Conservation (phyloP, 2,113 vertebrate species). For the Epinephelus cyanopodus region DNA sequence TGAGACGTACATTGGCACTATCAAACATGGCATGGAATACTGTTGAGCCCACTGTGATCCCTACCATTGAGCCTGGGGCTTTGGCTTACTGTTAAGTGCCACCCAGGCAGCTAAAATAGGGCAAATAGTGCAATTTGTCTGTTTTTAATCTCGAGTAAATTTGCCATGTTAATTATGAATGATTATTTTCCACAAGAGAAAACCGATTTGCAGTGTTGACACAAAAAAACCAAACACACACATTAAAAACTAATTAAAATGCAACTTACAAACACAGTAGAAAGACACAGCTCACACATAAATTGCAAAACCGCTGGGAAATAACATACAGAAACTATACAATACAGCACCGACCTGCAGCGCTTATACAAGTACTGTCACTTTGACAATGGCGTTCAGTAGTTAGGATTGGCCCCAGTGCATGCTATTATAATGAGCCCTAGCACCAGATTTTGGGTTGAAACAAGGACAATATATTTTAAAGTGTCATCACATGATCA, state of each 20-base stretch:
- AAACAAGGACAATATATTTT: no score
- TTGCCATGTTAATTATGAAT: background rate
- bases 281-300: background rate
- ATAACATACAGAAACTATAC: background rate
- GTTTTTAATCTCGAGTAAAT: background rate
- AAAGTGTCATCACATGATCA: no score
- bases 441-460: no score
- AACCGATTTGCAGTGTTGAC: background rate
- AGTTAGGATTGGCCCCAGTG: no score
- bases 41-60: background rate
- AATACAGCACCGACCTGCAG: background rate
- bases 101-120: background rate
- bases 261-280: background rate
- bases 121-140: background rate
- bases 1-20: background rate
- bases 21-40: background rate
- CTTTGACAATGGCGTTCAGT: no score
- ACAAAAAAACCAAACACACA: background rate
- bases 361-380: no score
- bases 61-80: background rate
- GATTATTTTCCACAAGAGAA: background rate
- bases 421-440: no score
- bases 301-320: no score
- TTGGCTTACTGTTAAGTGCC: background rate
- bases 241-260: background rate